Evolutionary conservation across 2,797 vertebrate species (phyloP).

Genomic region (Pogonophryne albipinna): DNA sequence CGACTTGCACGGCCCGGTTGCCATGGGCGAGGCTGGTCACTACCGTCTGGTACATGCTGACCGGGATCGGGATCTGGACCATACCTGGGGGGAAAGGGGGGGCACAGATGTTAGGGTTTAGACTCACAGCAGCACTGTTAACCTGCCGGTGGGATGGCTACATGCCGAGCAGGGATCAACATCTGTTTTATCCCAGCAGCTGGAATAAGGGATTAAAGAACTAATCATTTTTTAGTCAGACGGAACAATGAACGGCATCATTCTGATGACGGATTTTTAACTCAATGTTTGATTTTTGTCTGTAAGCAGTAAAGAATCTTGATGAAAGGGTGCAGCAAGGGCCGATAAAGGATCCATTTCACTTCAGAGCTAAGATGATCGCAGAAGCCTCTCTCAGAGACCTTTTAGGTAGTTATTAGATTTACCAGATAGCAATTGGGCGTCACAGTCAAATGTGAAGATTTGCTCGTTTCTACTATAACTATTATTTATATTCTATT

Average conservation of each 20-base stretch:
- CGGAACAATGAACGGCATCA: neutral
- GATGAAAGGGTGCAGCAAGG: too few relatives aligned
- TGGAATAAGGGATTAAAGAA: neutral
- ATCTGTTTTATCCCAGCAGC: neutral
- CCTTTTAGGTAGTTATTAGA: too few relatives aligned
- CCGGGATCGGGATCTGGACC: conserved; percentile 97
- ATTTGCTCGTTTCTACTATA: neutral
- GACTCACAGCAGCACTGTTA: neutral
- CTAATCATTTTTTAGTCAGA: neutral
- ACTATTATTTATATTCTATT: too few relatives aligned
- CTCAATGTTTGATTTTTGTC: too few relatives aligned
- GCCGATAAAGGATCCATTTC: too few relatives aligned
- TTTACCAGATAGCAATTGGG: neutral
- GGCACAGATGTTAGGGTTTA: conserved; percentile 1
- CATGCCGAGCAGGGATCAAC: neutral
- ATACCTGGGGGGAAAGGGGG: conserved; percentile 85
- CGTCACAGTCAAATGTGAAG: neutral
- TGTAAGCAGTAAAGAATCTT: too few relatives aligned
- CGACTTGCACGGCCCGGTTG: conserved; percentile 96
- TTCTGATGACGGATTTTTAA: too few relatives aligned
- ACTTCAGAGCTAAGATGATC: too few relatives aligned
- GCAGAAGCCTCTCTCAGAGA: too few relatives aligned
- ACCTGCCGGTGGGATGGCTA: too few relatives aligned
- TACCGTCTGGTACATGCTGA: conserved; percentile 99
- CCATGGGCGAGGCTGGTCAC: conserved; percentile 98